Conservation (phyloP, 35 echinoderm and acorn worm species). For the Ptychodera flava region DNA sequence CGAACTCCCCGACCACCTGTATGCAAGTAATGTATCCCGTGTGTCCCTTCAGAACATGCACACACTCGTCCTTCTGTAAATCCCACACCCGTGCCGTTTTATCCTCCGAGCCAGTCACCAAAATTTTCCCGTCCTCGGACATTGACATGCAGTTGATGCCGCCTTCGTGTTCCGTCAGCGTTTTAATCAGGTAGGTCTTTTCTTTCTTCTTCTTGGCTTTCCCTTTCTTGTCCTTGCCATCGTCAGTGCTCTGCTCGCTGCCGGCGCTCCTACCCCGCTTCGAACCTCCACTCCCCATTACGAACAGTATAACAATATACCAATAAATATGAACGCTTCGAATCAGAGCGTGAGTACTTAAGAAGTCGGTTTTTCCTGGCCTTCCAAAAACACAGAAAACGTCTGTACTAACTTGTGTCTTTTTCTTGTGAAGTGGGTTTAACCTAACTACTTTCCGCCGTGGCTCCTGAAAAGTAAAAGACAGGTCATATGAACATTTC, state of each 20-base stretch:
- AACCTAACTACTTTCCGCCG: too few relatives aligned
- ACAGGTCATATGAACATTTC: too few relatives aligned
- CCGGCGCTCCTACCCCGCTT: neutral
- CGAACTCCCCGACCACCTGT: conserved; percentile 67
- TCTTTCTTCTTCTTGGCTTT: conserved; percentile 59
- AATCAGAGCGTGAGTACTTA: too few relatives aligned
- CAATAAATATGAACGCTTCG: too few relatives aligned
- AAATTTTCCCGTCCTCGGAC: conserved; percentile 59
- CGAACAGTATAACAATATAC: too few relatives aligned
- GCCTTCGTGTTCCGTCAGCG: conserved; percentile 60
- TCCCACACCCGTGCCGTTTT: conserved; percentile 71
- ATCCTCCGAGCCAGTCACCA: conserved; percentile 89
- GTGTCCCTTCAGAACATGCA: conserved; percentile 58
- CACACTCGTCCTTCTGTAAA: conserved; percentile 10
- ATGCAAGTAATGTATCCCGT: conserved; percentile 75
- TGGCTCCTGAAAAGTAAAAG: too few relatives aligned
- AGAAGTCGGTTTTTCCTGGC: too few relatives aligned
- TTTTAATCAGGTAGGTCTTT: conserved; percentile 45
- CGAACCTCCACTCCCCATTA: neutral
- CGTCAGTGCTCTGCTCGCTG: neutral
- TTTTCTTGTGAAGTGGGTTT: too few relatives aligned
- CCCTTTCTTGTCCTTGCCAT: conserved; percentile 19
- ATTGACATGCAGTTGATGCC: conserved; percentile 92
- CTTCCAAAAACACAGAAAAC: too few relatives aligned
- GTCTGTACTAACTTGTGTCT: too few relatives aligned